Evolutionary conservation across 2,113 vertebrate species (phyloP), one percentile per base, ranked within the genome.

Genomic region (Myodes glareolus): DNA sequence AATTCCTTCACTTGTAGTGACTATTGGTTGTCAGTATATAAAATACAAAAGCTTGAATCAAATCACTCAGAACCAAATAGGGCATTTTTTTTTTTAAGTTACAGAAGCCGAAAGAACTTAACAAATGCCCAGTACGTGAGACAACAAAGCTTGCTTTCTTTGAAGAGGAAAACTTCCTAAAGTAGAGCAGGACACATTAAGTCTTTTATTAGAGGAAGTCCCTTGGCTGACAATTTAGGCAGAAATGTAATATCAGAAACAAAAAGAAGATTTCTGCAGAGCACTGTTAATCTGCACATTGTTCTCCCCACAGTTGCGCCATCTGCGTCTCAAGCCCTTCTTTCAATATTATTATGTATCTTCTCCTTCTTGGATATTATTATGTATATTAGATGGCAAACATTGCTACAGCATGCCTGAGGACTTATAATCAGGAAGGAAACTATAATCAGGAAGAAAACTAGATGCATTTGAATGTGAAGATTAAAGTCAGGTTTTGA

Each of bases 151-250:
- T n/a, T n/a, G 52, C 29, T 70, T 0, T 52, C 61, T 96, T 90
- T 97, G 85, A 78, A 82, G 47, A 94, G 84, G 52, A 96, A 91
- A 96, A 94, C 29, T 95, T 97, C 88, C 93, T 94, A 82, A 95
- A 90, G 45, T 86, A 86, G 47, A 92, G 39, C 25, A 94, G 23
- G 85, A 86, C 95, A 39, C 76, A 47, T 70, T 92, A 95, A 96
- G 88, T 10, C 75, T 33, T 36, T 86, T 86, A 31, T 70, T 94
- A 88, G 33, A 93, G 73, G 47, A 94, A 68, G 17, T 61, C 52
- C 81, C 31, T 94, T 58, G 90, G 85, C 75, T 31, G 45, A 86
- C 19, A 33, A 55, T 73, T 61, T 82, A 81, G n/a, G 19, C 70
- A 91, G 36, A 93, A 68, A 88, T 75, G 31, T 94, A 86, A 77